Evolutionary conservation across 35 echinoderm and acorn worm species (phyloP).

Genomic region (Lytechinus pictus): DNA sequence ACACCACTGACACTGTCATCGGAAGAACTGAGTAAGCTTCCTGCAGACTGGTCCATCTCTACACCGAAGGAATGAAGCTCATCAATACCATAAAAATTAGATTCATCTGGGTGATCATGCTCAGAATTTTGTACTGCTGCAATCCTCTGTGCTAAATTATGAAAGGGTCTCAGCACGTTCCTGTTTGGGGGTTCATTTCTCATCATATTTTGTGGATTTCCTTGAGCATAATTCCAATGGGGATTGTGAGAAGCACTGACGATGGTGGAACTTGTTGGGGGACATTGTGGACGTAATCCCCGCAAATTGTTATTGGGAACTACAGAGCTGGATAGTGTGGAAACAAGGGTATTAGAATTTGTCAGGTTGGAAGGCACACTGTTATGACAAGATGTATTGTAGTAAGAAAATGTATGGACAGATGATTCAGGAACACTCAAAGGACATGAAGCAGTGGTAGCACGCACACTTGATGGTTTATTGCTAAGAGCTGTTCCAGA

Average conservation of each 20-base stretch:
- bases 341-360: background rate
- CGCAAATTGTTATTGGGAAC: background rate
- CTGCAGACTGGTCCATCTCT: constrained; percentile 44
- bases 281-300: background rate
- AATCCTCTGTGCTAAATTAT: constrained; percentile 12
- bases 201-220: background rate
- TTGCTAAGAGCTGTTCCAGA: background rate
- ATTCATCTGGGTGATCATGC: background rate
- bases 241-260: background rate
- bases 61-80: constrained; percentile 28
- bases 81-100: constrained; percentile 16
- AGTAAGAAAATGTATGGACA: background rate
- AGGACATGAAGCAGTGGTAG: background rate
- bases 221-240: background rate
- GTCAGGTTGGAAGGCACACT: background rate
- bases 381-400: background rate
- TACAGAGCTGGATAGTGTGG: background rate
- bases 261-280: background rate
- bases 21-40: background rate
- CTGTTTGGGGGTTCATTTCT: background rate
- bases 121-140: background rate
- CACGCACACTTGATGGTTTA: background rate
- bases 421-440: background rate
- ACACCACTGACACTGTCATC: constrained; percentile 5
- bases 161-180: background rate